These are phyloP conservation scores for Amaurobius ferox DNA, from an alignment of 2,888 invertebrate species.

Conservation along the genomic window DNA sequence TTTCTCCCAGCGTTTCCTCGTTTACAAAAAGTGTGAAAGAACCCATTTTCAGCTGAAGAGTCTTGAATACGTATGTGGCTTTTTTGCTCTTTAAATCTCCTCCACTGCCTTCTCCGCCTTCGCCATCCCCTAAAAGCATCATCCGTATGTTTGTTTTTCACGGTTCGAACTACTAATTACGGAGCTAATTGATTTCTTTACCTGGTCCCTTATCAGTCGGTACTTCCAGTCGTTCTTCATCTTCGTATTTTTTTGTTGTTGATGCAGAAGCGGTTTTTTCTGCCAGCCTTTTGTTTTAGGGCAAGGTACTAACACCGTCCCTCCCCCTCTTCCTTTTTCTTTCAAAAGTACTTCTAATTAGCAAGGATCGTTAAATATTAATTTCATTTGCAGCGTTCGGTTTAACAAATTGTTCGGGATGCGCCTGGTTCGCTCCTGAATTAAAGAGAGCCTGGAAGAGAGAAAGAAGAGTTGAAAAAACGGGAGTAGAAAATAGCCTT, in stretches of 20 bases:
- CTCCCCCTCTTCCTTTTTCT: slow-evolving; percentile 35
- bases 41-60: slow-evolving; percentile 48
- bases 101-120: background rate
- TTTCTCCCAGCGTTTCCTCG: slow-evolving; percentile 12
- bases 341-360: slow-evolving; percentile 63
- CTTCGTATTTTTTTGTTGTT: slow-evolving; percentile 22
- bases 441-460: slow-evolving; percentile 22
- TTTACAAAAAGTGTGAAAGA: slow-evolving; percentile 65
- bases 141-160: slow-evolving; percentile 68
- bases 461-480: slow-evolving; percentile 25
- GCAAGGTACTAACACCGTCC: background rate
- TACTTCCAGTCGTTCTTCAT: slow-evolving; percentile 40
- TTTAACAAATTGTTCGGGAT: slow-evolving; percentile 65
- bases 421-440: slow-evolving; percentile 27
- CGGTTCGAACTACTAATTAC: slow-evolving; percentile 71
- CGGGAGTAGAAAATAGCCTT: slow-evolving; percentile 61
- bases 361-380: slow-evolving; percentile 71
- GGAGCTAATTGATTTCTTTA: slow-evolving; percentile 70
- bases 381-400: slow-evolving; percentile 70
- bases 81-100: slow-evolving; percentile 34
- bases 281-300: slow-evolving; percentile 3
- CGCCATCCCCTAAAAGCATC: slow-evolving; percentile 27
- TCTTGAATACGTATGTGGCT: slow-evolving; percentile 20
- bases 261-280: slow-evolving; percentile 17
- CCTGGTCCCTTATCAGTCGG: slow-evolving; percentile 64